Base-by-base conservation (phyloP, 2,797 vertebrate species). In the Thaleichthys pacificus region DNA sequence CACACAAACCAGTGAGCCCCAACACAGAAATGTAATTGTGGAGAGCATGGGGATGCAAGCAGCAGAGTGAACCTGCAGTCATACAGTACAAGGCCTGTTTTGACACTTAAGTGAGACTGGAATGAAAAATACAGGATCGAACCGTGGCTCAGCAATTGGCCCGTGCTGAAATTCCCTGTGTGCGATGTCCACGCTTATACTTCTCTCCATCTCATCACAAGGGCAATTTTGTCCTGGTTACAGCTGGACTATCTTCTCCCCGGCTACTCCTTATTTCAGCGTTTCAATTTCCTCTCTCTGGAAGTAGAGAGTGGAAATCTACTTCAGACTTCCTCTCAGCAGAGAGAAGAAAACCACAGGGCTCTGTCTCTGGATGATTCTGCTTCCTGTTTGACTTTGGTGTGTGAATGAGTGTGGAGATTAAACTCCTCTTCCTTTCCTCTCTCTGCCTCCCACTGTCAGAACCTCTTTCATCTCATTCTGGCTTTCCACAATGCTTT, bases 281-380 rank as follows among this genome's bases (percentile, higher is more conserved):
- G 84, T 91, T 91, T 90, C 90, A 91, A 90, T 91, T 90, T 91
- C 89, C 89, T 89, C 85, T 82, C 72, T 74, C 81, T 84, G 85
- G 79, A 77, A 82, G 74, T 30, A 24, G 80, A 61, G 84, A 87
- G 88, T 78, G 79, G 80, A 84, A 89, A 89, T 86, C 82, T 89
- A 89, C 84, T 88, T 87, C 86, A 86, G 81, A 83, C 79, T 87
- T 79, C 84, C 79, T 77, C 69, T 75, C 76, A 81, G 12, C 19
- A 82, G 61, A 65, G 56, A 28, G 76, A 67, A 72, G 22, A 66
- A 74, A 73, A 64, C 54, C 28, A 15, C 54, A 58, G 56, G 30
- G 54, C 42, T 49, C 64, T 66, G 35, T 66, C 38, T 26, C 38
- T 47, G 21, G 38, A 49, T 15, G 68, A 56, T 42, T 32, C 66